Evolutionary conservation across 2,888 invertebrate species (phyloP), one percentile per base, ranked within the genome.

Genomic region (Cryptops parisi): DNA sequence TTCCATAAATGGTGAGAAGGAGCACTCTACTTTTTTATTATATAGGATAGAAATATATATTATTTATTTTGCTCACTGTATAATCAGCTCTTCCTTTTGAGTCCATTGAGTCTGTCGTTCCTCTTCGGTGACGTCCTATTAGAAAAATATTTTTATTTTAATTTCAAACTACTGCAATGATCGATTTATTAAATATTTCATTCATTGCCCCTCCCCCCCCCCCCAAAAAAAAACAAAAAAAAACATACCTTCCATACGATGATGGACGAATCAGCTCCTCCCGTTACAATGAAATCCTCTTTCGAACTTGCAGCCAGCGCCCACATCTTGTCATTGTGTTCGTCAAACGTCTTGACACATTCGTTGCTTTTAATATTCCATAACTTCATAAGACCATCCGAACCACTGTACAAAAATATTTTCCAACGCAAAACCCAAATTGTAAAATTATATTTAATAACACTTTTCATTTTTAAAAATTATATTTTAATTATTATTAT

Each of bases 351-450:
- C 62, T 80, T 76, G 57, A 81, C 73, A 67, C 89, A 90, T 64
- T 89, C 87, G 38, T 85, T 87, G 3, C 80, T 81, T 72, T 91
- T 91, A 19, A 97, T 77, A 61, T 80, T 84, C 90, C 96, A 97
- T 19, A 97, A 69, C 72, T 96, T 96, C 1, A 98, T 64, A 25
- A 96, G 75, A 5, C 97, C 97, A 74, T 97, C 96, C 15, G 86
- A 40, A n/a, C 44, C 39, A 44, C 56, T 56, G 23, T 22, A 21
- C 44, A 41, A 40, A 41, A n/a, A n/a, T n/a, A n/a, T n/a, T n/a
- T n/a, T n/a, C n/a, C n/a, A n/a, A n/a, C n/a, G n/a, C n/a, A n/a
- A n/a, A n/a, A n/a, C n/a, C n/a, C n/a, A n/a, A n/a, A n/a, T n/a
- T n/a, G n/a, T n/a, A n/a, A n/a, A n/a, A n/a, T n/a, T n/a, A n/a